phyloP scores from a whole-genome alignment of 2,113 vertebrate species.

The Gila orcuttii region DNA sequence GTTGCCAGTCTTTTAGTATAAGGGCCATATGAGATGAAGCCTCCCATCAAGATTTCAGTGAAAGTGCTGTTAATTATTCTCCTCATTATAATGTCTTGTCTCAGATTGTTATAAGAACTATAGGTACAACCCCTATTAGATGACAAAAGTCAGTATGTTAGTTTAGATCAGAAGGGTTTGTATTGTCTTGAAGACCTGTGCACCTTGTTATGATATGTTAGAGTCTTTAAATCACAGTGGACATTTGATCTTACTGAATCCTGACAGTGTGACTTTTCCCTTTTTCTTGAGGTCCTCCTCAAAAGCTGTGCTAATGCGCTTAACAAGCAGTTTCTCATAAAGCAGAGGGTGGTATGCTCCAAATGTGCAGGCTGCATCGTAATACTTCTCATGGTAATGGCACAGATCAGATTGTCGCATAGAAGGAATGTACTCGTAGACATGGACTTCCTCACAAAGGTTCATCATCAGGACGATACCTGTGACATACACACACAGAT shows the following conservation, averaged over 20 bases:
- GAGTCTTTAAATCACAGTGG: constrained; percentile 12
- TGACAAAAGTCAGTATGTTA: background rate
- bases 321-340: constrained; percentile 85
- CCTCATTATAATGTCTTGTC: background rate
- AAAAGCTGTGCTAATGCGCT: constrained; percentile 78
- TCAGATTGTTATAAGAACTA: background rate
- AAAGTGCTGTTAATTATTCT: background rate
- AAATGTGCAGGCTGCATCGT: constrained; percentile 81
- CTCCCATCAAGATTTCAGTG: background rate
- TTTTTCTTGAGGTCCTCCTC: constrained; percentile 77
- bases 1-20: background rate
- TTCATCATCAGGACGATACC: constrained; percentile 88
- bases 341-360: constrained; percentile 87
- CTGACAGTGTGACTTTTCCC: constrained; percentile 83
- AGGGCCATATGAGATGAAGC: background rate
- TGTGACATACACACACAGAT: constrained; percentile 57
- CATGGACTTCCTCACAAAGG: constrained; percentile 79
- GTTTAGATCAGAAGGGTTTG: background rate
- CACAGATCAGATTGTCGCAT: constrained; percentile 80
- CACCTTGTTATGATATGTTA: no score
- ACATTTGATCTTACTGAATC: constrained; percentile 78
- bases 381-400: constrained; percentile 84
- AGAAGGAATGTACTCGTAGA: constrained; percentile 87
- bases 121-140: background rate
- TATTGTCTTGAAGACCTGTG: no score